Evolutionary conservation across 30 jellyfish, hydroid and myxozoan species (phyloP).

Genomic region (Aurelia sp.): DNA sequence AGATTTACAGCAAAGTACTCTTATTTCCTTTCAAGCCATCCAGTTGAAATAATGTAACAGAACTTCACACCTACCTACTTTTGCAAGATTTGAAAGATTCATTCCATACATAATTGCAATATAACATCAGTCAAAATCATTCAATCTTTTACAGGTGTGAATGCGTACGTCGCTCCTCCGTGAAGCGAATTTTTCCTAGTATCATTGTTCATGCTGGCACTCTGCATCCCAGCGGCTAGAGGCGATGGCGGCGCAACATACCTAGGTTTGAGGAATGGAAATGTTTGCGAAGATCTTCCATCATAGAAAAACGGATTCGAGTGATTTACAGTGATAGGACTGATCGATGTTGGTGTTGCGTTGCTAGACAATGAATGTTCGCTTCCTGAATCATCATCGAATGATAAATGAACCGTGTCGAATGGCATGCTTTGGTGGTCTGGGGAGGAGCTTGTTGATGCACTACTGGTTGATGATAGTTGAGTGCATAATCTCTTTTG

Average conservation of each 20-base stretch:
- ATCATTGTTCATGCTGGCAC: constrained; percentile 70
- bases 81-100: too few species aligned
- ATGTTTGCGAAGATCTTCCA: constrained; percentile 69
- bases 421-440: constrained; percentile 52
- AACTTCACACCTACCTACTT: too few species aligned
- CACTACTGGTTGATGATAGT: constrained; percentile 81
- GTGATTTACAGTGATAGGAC: constrained; percentile 37
- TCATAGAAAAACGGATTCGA: constrained; percentile 71
- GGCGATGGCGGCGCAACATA: constrained; percentile 99
- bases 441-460: constrained; percentile 95
- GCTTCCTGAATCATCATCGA: constrained; percentile 95
- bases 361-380: constrained; percentile 70
- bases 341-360: constrained; percentile 38
- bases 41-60: too few species aligned
- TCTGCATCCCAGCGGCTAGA: constrained; percentile 94
- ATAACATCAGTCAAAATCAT: neutral
- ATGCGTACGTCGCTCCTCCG: constrained; percentile 78
- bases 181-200: constrained; percentile 50
- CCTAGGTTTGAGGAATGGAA: constrained; percentile 89
- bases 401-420: constrained; percentile 68
- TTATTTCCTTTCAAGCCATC: too few species aligned
- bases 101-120: too few species aligned
- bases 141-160: constrained; percentile 90
- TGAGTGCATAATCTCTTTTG: constrained; percentile 81
- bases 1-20: too few species aligned